Conservation (phyloP, 2,888 invertebrate genomes). For the Hymenopus coronatus region DNA sequence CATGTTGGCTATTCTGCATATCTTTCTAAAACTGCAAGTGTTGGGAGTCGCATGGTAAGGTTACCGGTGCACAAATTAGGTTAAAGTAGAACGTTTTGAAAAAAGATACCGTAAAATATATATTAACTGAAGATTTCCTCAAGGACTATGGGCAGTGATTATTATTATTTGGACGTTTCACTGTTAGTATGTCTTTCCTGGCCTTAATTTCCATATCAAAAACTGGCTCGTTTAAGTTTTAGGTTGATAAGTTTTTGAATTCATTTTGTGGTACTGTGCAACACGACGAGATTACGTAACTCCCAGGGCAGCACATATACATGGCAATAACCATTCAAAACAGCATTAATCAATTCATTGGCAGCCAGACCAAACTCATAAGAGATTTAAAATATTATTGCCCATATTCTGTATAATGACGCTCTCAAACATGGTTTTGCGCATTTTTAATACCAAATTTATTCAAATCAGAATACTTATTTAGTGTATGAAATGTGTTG, state of each 20-base stretch:
- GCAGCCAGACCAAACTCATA: too few relatives aligned
- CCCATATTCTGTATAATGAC: too few relatives aligned
- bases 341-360: too few relatives aligned
- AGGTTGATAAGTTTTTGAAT: neutral
- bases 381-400: too few relatives aligned
- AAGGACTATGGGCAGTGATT: constrained; percentile 43
- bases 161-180: constrained; percentile 55
- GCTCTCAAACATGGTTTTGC: too few relatives aligned
- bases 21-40: neutral
- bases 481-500: too few relatives aligned
- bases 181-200: constrained; percentile 49
- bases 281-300: too few relatives aligned
- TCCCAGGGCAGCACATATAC: too few relatives aligned
- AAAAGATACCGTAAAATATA: constrained; percentile 10
- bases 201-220: neutral
- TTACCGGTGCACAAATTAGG: neutral
- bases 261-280: too few relatives aligned
- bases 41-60: neutral
- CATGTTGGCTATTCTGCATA: neutral
- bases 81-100: neutral
- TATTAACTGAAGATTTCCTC: neutral
- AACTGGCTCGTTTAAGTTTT: constrained; percentile 25
- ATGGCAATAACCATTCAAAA: too few relatives aligned
- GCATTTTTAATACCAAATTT: too few relatives aligned
- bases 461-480: too few relatives aligned